phyloP scores from a whole-genome alignment of 1,140 invertebrate genomes.

The Mercenaria mercenaria region DNA sequence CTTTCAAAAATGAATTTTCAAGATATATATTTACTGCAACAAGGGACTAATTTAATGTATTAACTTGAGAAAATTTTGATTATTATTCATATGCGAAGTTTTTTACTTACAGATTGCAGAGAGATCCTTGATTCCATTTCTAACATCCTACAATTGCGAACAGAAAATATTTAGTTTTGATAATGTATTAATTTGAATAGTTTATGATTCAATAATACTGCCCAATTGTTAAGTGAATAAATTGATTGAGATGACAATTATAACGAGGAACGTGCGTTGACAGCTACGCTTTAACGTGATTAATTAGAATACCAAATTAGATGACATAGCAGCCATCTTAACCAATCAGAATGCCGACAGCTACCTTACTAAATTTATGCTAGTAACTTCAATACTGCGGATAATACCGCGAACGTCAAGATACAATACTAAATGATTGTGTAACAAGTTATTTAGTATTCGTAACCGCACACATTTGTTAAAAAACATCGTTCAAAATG shows the following conservation, averaged over 20 bases:
- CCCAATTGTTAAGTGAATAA: background rate
- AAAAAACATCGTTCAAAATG: background rate
- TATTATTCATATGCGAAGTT: background rate
- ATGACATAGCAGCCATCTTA: conserved; percentile 11
- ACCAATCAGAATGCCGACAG: background rate
- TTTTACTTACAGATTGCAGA: conserved; percentile 48
- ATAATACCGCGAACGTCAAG: background rate
- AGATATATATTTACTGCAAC: background rate
- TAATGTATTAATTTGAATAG: background rate
- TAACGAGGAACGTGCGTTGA: background rate
- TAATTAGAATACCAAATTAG: conserved; percentile 19
- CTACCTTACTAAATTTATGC: background rate
- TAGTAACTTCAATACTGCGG: background rate
- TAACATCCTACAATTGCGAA: background rate
- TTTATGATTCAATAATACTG: background rate
- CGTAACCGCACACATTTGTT: background rate
- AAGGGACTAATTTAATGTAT: background rate
- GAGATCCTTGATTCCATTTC: conserved; percentile 55
- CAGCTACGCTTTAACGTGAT: conserved; percentile 3
- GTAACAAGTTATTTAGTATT: background rate
- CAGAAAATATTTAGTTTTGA: conserved; percentile 13
- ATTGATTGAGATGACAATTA: background rate
- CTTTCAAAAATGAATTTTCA: background rate
- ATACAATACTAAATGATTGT: background rate
- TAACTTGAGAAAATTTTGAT: background rate